Evolutionary conservation across 2,797 vertebrate genomes (phyloP).

Genomic region (Cossypha caffra): DNA sequence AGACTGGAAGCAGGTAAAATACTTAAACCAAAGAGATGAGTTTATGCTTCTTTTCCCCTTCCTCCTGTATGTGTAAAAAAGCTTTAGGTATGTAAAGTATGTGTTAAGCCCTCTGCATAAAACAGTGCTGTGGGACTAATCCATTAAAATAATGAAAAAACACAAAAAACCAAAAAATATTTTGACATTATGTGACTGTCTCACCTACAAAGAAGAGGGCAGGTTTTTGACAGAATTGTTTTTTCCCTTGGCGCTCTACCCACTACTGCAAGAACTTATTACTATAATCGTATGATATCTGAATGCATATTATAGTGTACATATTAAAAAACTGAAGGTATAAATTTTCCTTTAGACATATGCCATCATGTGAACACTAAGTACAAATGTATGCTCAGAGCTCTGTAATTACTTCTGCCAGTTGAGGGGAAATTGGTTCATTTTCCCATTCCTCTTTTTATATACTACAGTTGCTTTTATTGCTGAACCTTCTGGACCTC

Average conservation of each 20-base stretch:
- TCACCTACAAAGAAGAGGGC: neutral
- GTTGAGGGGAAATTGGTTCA: neutral
- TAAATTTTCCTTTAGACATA: neutral
- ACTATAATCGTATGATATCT: neutral
- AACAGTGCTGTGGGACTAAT: neutral
- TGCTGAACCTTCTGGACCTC: neutral
- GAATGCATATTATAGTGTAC: neutral
- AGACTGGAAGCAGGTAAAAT: neutral
- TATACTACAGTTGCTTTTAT: neutral
- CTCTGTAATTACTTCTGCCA: neutral
- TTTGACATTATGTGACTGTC: neutral
- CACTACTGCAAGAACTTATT: neutral
- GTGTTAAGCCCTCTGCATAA: neutral
- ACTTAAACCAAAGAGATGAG: rapidly evolving
- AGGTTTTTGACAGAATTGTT: neutral
- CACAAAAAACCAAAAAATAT: neutral
- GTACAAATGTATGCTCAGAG: neutral
- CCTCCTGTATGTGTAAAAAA: neutral
- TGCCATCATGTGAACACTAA: neutral
- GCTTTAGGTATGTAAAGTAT: neutral
- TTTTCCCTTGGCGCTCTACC: neutral
- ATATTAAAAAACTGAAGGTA: neutral
- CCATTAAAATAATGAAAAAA: neutral
- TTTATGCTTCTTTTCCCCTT: neutral
- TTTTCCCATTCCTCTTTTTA: neutral